A percentile compares a stretch with the other conserved stretches of the same genome.
Evolutionary conservation across 2,888 invertebrate species (phyloP).

Genomic region (Amphipyra berbera): DNA sequence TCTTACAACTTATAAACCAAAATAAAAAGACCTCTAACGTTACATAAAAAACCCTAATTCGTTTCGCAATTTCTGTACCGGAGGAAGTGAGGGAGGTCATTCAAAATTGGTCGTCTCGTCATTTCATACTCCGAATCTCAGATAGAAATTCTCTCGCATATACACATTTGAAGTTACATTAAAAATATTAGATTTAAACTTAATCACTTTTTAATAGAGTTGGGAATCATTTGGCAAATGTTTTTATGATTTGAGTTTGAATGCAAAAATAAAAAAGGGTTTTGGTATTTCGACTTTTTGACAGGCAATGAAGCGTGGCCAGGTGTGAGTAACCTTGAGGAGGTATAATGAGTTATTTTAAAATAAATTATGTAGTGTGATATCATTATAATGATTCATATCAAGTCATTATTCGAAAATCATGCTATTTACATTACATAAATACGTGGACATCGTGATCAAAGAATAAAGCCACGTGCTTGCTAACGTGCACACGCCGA

Average conservation of each 20-base stretch:
- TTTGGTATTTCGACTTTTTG: constrained; percentile 64
- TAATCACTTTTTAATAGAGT: constrained; percentile 50
- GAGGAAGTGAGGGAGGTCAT: constrained; percentile 41
- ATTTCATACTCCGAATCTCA: constrained; percentile 42
- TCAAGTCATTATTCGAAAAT: too few relatives aligned
- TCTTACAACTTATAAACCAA: constrained; percentile 48
- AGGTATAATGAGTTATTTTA: constrained; percentile 37
- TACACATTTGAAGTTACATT: constrained; percentile 36
- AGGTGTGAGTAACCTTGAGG: constrained; percentile 58
- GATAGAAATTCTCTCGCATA: constrained; percentile 57
- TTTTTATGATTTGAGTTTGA: constrained; percentile 46
- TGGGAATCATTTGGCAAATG: constrained; percentile 35
- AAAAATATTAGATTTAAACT: constrained; percentile 37
- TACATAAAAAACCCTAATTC: constrained; percentile 52
- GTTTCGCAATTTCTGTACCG: constrained; percentile 21
- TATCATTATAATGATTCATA: background rate
- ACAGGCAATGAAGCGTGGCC: constrained; percentile 66
- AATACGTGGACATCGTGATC: too few relatives aligned
- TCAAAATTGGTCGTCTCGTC: constrained; percentile 46
- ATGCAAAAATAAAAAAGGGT: constrained; percentile 61
- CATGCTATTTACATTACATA: too few relatives aligned
- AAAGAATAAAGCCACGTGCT: too few relatives aligned
- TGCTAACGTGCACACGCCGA: too few relatives aligned
- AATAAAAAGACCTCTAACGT: constrained; percentile 62
- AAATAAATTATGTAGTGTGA: constrained; percentile 1